A percentile compares a stretch with the other conserved stretches of the same genome.
Evolutionary conservation across 64 coral and sea anemone genomes (phyloP).

Genomic region (Pocillopora damicornis): DNA sequence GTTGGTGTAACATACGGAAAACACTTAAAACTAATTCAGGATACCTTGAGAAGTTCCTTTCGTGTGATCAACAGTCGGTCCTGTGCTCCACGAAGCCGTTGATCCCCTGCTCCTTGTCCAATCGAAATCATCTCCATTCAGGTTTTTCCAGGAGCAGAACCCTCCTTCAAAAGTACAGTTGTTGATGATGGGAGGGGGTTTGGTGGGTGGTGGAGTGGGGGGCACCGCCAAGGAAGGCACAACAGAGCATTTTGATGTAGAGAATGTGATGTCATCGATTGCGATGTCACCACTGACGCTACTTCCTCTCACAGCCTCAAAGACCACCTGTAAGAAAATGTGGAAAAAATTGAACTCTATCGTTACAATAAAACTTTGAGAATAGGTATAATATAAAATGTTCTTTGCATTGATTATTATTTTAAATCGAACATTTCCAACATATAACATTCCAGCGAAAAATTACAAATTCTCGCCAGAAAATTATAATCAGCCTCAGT

Average conservation of each 20-base stretch:
- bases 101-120: conserved; percentile 51
- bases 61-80: conserved; percentile 63
- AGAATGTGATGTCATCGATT: conserved; percentile 77
- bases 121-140: conserved; percentile 75
- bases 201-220: conserved; percentile 75
- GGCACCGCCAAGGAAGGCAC: conserved; percentile 82
- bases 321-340: conserved; percentile 53
- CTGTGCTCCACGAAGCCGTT: conserved; percentile 53
- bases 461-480: too few species aligned
- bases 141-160: conserved; percentile 68
- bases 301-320: conserved; percentile 71
- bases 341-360: neutral
- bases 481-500: too few species aligned
- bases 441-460: too few species aligned
- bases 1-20: too few species aligned
- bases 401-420: too few species aligned
- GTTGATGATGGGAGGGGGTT: conserved; percentile 74
- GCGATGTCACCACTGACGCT: conserved; percentile 78
- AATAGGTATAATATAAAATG: neutral
- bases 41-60: conserved; percentile 65
- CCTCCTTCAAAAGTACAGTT: conserved; percentile 92
- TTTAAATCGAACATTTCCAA: too few species aligned
- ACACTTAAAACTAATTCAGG: neutral
- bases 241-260: conserved; percentile 64
- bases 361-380: neutral